Evolutionary conservation across 2,888 invertebrate species (phyloP).

Genomic region (Lysandra bellargus): DNA sequence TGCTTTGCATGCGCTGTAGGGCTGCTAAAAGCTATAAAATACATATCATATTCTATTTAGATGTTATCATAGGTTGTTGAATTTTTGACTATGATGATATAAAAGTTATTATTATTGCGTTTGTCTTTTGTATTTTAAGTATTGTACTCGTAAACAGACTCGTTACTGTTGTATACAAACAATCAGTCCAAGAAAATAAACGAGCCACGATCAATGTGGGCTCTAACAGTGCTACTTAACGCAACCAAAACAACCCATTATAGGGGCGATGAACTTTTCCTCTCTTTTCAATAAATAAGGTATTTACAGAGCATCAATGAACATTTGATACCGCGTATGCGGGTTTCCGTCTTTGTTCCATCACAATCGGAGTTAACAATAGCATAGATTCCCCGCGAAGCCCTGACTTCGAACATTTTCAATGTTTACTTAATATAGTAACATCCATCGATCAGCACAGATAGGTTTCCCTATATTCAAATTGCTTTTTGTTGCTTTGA

Average conservation of each 20-base stretch:
- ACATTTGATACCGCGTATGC: constrained; percentile 33
- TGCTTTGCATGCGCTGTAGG: constrained; percentile 13
- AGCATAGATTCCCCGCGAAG: constrained; percentile 17
- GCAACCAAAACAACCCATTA: constrained; percentile 5
- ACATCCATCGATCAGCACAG: constrained; percentile 1
- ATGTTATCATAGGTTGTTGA: not conserved
- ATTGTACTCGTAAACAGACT: not conserved
- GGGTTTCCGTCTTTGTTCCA: constrained; percentile 38
- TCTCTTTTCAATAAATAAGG: constrained; percentile 18
- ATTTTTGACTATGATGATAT: not conserved
- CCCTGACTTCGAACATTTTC: constrained; percentile 25
- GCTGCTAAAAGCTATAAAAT: not conserved
- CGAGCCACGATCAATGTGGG: not conserved
- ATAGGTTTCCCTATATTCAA: not conserved
- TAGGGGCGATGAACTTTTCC: constrained; percentile 15
- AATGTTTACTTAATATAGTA: constrained; percentile 16
- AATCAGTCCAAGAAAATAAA: not conserved
- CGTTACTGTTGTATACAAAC: not conserved
- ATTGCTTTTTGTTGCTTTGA: not conserved
- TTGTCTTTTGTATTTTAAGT: not conserved
- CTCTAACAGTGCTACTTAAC: not conserved
- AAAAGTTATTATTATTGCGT: not conserved
- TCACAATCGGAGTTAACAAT: constrained; percentile 29
- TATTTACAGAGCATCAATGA: constrained; percentile 22
- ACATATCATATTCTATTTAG: not conserved